phyloP scores from a whole-genome alignment of 2,888 invertebrate species.

The Cosmia trapezina region DNA sequence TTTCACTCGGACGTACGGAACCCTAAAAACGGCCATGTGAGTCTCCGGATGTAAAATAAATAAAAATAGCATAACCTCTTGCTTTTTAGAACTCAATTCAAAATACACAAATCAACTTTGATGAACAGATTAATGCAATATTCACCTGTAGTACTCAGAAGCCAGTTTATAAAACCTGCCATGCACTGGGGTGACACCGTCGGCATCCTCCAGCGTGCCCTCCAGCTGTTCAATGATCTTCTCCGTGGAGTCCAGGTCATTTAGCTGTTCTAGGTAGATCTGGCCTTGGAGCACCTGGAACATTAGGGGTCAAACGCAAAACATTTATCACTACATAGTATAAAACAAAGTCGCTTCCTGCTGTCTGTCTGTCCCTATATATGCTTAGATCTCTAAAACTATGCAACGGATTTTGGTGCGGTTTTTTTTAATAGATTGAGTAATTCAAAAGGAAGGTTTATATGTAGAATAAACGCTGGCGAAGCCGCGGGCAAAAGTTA shows the following conservation, averaged over 20 bases:
- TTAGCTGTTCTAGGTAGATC: conserved; percentile 94
- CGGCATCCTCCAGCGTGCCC: conserved; percentile 95
- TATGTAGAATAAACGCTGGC: too few relatives aligned
- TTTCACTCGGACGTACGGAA: too few relatives aligned
- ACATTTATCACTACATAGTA: too few relatives aligned
- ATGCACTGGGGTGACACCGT: conserved; percentile 98
- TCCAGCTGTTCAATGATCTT: conserved; percentile 97
- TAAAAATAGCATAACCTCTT: neutral
- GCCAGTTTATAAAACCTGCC: conserved; percentile 98
- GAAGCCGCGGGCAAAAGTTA: too few relatives aligned
- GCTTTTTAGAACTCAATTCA: neutral
- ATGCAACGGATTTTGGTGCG: too few relatives aligned
- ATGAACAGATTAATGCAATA: neutral
- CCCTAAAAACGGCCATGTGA: too few relatives aligned
- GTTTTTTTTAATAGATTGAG: too few relatives aligned
- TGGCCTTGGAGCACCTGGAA: conserved; percentile 95
- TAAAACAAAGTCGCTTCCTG: too few relatives aligned
- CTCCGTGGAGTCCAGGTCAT: conserved; percentile 94
- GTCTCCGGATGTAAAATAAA: neutral
- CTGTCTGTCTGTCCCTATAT: too few relatives aligned
- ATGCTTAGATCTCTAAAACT: too few relatives aligned
- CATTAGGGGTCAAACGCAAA: too few relatives aligned
- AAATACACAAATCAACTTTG: neutral
- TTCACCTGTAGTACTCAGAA: conserved; percentile 95
- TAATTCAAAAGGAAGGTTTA: too few relatives aligned